Evolutionary conservation across 2,888 invertebrate species (phyloP).

Genomic region (Isoperla grammatica): DNA sequence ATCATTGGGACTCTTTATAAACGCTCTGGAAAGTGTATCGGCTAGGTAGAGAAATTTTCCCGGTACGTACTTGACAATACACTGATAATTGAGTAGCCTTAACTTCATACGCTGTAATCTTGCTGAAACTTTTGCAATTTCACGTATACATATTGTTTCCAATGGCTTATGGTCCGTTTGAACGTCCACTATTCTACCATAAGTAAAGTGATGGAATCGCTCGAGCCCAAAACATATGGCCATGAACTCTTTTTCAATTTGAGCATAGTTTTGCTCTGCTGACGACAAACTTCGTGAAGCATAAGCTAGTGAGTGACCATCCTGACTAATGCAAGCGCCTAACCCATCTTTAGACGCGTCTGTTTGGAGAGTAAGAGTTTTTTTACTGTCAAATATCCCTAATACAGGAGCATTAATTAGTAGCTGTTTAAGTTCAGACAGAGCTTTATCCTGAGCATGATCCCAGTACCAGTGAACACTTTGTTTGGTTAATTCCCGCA

Average conservation of each 20-base stretch:
- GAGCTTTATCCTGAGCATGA: conserved; percentile 15
- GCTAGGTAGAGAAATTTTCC: too few species aligned
- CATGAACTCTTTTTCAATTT: background rate
- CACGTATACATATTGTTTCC: conserved; percentile 24
- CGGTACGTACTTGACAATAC: too few species aligned
- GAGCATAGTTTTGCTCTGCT: conserved; percentile 12
- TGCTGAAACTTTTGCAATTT: too few species aligned
- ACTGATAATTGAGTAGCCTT: too few species aligned
- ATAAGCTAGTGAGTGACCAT: conserved; percentile 38
- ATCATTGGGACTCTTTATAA: too few species aligned
- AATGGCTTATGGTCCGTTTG: conserved; percentile 15
- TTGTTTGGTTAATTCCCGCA: conserved; percentile 19
- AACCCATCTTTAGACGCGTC: conserved; percentile 35
- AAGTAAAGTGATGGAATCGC: conserved; percentile 12
- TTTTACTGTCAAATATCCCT: conserved; percentile 21
- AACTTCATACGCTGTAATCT: too few species aligned
- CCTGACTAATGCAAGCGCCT: conserved; percentile 38
- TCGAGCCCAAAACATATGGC: conserved; percentile 11
- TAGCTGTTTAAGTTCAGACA: conserved; percentile 19
- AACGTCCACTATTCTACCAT: background rate
- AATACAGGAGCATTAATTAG: conserved; percentile 23
- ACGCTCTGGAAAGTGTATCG: too few species aligned
- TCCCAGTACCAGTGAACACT: conserved; percentile 1
- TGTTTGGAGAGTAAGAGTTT: conserved; percentile 20
- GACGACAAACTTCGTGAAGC: conserved; percentile 36